Evolutionary conservation across 1,140 invertebrate species (phyloP), one percentile per base, ranked within the genome.

Genomic region (Drosophila asahinai): DNA sequence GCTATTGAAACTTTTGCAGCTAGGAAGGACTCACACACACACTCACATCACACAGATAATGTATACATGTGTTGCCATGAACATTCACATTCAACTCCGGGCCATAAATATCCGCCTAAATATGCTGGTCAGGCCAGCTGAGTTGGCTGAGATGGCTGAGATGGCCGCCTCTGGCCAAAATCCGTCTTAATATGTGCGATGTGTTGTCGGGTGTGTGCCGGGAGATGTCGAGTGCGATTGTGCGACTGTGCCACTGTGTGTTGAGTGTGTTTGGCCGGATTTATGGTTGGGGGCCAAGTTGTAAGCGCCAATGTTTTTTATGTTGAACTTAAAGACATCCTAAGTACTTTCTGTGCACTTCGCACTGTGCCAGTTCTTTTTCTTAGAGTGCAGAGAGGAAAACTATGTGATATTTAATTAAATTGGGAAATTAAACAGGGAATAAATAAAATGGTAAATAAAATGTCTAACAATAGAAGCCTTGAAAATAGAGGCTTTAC

Each of bases 51-150:
- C 78, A 66, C 30, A 59, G 55, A 65, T 45, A 77, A 67, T 33
- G 61, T 60, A 62, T 49, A 61, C 47, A 75, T 65, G 72, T 59
- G 58, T 52, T 61, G 65, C 71, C 72, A 55, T 48, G 61, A 40
- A 14, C 40, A 42, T 42, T 42, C 40, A 42, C 40, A 42, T 42
- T 84, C 81, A 61, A 57, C 81, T 79, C 58, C 71, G 68, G 79
- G 86, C 86, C 80, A 90, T 90, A 90, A 90, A 90, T 90, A 90
- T 90, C 68, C 81, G 86, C 65, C 82, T 82, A 90, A 90, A 90
- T 86, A 90, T 91, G 86, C 81, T 90, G 86, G 82, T 83, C 86
- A 84, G 78, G 71, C 67, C 71, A 33, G 68, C 55, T 74, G 55
- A 70, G 67, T 45, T 70, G 64, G 64, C 77, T 65, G 67, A 68